These are phyloP conservation scores for Oligia latruncula DNA, from an alignment of 2,888 invertebrate genomes.

Conservation along the genomic window DNA sequence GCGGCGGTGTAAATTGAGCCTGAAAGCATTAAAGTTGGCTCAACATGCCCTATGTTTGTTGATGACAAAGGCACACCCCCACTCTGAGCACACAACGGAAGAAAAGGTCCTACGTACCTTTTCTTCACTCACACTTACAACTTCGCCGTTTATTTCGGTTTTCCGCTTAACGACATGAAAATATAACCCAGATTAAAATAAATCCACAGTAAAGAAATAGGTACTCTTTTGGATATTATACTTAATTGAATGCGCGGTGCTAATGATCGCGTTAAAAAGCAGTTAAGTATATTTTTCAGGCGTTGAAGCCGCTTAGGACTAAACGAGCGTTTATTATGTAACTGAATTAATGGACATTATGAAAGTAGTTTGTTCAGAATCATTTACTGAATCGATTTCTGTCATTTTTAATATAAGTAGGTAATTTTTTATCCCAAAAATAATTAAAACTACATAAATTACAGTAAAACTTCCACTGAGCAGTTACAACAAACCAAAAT, in stretches of 20 bases:
- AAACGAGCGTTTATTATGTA: background rate
- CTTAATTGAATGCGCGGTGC: constrained; percentile 15
- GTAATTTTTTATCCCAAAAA: no score
- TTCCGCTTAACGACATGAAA: constrained; percentile 17
- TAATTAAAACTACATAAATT: no score
- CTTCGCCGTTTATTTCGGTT: constrained; percentile 49
- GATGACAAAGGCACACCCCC: constrained; percentile 54
- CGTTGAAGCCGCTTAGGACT: constrained; percentile 15
- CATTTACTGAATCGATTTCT: no score
- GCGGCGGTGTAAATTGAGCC: background rate
- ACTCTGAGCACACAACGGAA: constrained; percentile 40
- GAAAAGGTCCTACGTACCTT: no score
- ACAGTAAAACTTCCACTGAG: no score
- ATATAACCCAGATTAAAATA: constrained; percentile 8
- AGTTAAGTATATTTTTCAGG: constrained; percentile 4
- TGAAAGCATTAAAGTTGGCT: constrained; percentile 57
- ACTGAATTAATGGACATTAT: no score
- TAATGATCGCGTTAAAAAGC: constrained; percentile 35
- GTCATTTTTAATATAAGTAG: no score
- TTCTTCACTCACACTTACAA: no score
- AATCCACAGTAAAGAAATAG: constrained; percentile 12
- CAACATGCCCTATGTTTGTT: constrained; percentile 55
- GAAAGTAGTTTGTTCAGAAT: no score
- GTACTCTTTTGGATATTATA: constrained; percentile 5
- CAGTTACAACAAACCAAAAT: no score